Evolutionary conservation across 2,888 invertebrate species (phyloP).

Genomic region (Lasioglossum pauxillum): DNA sequence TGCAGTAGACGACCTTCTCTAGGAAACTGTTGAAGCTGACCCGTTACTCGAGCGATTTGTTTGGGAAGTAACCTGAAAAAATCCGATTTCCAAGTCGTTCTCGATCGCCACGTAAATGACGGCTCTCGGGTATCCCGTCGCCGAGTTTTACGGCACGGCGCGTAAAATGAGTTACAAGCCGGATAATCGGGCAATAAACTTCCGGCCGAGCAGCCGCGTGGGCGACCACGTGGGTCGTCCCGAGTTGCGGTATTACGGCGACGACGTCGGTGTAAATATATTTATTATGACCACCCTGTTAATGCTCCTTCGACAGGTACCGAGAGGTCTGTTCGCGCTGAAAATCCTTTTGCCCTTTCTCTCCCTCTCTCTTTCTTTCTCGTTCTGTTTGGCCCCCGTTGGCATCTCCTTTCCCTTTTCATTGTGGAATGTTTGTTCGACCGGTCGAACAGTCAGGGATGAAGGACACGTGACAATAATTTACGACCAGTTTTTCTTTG

Average conservation of each 20-base stretch:
- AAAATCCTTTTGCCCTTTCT: constrained; percentile 23
- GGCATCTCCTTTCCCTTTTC: constrained; percentile 22
- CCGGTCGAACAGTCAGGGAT: not conserved
- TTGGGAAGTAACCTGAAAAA: not conserved
- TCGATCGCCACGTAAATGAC: not conserved
- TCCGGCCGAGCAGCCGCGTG: constrained; percentile 43
- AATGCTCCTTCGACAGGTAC: constrained; percentile 15
- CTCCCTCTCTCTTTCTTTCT: constrained; percentile 26
- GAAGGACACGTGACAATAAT: constrained; percentile 36
- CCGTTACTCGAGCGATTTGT: not conserved
- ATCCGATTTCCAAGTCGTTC: not conserved
- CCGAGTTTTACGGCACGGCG: constrained; percentile 55
- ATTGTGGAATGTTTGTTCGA: constrained; percentile 2
- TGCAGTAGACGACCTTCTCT: not conserved
- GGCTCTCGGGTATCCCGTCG: not conserved
- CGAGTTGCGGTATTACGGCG: constrained; percentile 54
- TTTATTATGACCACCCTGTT: constrained; percentile 56
- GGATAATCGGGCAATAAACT: constrained; percentile 66
- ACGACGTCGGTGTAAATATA: constrained; percentile 63
- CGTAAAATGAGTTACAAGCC: constrained; percentile 64
- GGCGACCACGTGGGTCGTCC: constrained; percentile 58
- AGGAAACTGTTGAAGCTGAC: not conserved
- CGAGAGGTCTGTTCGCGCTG: not conserved
- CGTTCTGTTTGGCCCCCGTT: constrained; percentile 12
- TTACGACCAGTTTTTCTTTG: constrained; percentile 19